Base-by-base conservation (phyloP, 2,888 invertebrate genomes). In the Dasysyrphus albostriatus region DNA sequence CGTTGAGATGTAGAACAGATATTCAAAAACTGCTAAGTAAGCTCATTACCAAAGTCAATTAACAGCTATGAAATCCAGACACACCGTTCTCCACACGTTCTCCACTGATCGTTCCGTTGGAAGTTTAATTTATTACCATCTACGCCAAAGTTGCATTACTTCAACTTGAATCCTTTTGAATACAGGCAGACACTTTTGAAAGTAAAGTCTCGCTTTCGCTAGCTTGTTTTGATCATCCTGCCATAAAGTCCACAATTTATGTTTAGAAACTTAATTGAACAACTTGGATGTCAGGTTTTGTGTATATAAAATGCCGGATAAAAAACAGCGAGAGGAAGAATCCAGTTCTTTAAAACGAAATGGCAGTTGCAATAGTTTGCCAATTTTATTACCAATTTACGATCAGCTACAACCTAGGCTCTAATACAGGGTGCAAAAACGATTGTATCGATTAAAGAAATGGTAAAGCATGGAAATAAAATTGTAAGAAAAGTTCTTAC, bases 231-330 rank as follows among this genome's bases (percentile, higher is more conserved):
- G 61, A 42, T 51, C 32, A 49, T 42, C 47, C 39, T 58, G 61
- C 79, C 83, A 87, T 87, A 83, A 87, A 87, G 72, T 79, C 75
- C 54, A 59, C 70, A 87, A 83, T 83, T 87, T 87, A 87, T 87
- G 74, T 73, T 72, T 51, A 72, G 80, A 79, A 70, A 79, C 59
- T 83, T 87, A 87, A 87, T 87, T 87, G 87, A 78, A 83, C 78
- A 78, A 32, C 74, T 69, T 29, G 39, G 10, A 49, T 58, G 37
- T 56, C 42, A 34, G 32, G n/a, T 54, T 14, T 49, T 32, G 5
- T 29, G 24, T 24, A 7, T 51, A 24, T 5, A 29, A 29, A 2
- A 3, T 14, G 49, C 51, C 0, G 3, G 14, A 3, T 42, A 1
- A 37, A 67, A 19, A 34, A 56, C 32, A 1, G 32, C 32, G 2